Evolutionary conservation across 2,888 invertebrate genomes (phyloP).

Genomic region (Tetropium fuscum): DNA sequence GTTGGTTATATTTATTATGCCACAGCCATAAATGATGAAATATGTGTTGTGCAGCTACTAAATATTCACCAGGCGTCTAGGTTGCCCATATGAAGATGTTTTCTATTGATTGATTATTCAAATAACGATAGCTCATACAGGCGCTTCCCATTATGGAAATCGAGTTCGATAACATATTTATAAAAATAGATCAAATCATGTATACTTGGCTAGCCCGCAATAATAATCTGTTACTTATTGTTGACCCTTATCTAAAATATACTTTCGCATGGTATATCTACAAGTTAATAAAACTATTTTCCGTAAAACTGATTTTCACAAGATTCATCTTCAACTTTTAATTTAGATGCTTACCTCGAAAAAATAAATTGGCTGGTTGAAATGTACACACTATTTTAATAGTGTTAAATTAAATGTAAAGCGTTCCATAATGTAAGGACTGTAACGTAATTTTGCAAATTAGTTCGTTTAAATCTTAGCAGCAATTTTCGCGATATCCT

Average conservation of each 20-base stretch:
- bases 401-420: too few relatives aligned
- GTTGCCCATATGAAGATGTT: constrained; percentile 16
- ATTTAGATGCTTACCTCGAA: too few relatives aligned
- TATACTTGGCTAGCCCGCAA: not conserved
- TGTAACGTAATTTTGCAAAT: too few relatives aligned
- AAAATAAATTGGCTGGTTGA: too few relatives aligned
- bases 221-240: not conserved
- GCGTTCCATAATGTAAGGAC: too few relatives aligned
- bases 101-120: constrained; percentile 17
- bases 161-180: constrained; percentile 14
- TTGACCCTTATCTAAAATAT: too few relatives aligned
- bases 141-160: constrained; percentile 9
- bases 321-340: too few relatives aligned
- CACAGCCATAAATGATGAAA: too few relatives aligned
- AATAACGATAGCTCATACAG: not conserved
- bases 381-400: too few relatives aligned
- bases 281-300: not conserved
- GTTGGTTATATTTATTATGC: constrained; percentile 2
- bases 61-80: constrained; percentile 1
- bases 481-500: too few relatives aligned
- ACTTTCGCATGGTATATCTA: constrained; percentile 1
- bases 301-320: too few relatives aligned
- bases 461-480: too few relatives aligned
- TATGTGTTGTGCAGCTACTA: constrained; percentile 14
- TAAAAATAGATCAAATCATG: constrained; percentile 3